These are phyloP conservation scores for Calephelis nemesis DNA, from an alignment of 1,140 invertebrate species.

Conservation along the genomic window DNA sequence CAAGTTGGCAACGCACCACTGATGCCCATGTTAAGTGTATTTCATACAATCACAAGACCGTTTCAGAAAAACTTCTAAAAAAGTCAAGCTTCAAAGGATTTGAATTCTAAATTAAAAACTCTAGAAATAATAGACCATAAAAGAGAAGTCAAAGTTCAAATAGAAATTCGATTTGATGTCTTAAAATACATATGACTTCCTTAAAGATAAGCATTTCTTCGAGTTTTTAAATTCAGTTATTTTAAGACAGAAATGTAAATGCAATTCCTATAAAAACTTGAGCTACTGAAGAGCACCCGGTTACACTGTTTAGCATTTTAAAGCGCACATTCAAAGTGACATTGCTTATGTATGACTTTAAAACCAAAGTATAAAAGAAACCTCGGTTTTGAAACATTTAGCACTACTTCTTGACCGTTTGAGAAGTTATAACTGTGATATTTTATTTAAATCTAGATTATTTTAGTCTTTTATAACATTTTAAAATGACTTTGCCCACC, in stretches of 20 bases:
- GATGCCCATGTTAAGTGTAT: no score
- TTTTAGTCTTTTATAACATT: not conserved
- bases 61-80: no score
- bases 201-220: slow-evolving; percentile 4
- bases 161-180: not conserved
- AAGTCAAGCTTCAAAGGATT: no score
- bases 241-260: slow-evolving; percentile 21
- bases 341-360: slow-evolving; percentile 30
- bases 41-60: no score
- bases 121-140: not conserved
- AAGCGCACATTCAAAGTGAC: slow-evolving; percentile 23
- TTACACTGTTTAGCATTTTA: slow-evolving; percentile 26
- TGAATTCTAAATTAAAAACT: no score
- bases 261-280: slow-evolving; percentile 28
- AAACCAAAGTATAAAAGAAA: slow-evolving; percentile 14
- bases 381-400: slow-evolving; percentile 6
- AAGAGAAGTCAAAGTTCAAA: not conserved
- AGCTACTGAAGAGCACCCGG: slow-evolving; percentile 15
- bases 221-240: slow-evolving; percentile 9
- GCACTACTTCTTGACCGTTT: slow-evolving; percentile 4
- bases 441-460: not conserved
- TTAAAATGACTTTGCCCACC: slow-evolving; percentile 24
- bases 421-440: not conserved
- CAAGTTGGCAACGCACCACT: no score
- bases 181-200: slow-evolving; percentile 4